These are phyloP conservation scores for Silvanus unidentatus DNA, from an alignment of 2,888 invertebrate species.

Conservation along the genomic window DNA sequence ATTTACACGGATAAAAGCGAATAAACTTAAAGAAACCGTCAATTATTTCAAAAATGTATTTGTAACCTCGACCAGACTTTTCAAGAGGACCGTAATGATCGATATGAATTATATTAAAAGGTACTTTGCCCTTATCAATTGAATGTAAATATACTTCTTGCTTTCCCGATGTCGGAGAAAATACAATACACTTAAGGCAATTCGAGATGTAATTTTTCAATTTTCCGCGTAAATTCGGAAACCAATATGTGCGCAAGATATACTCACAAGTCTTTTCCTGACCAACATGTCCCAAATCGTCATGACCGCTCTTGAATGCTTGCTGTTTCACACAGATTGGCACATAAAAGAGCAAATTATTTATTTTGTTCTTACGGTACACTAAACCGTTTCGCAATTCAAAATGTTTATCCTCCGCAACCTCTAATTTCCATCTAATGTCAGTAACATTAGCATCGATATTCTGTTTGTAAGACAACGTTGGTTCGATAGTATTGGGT, in stretches of 20 bases:
- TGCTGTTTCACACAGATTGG: not conserved
- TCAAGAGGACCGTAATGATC: slow-evolving; percentile 8
- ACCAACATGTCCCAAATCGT: not conserved
- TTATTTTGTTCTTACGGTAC: slow-evolving; percentile 4
- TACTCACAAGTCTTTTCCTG: not conserved
- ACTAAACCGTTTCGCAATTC: slow-evolving; percentile 9
- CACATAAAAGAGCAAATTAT: slow-evolving; percentile 8
- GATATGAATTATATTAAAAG: slow-evolving; percentile 5
- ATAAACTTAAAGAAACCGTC: slow-evolving; percentile 7
- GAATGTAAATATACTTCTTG: slow-evolving; percentile 5
- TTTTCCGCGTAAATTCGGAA: not conserved
- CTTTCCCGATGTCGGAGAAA: slow-evolving; percentile 3
- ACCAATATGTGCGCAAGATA: slow-evolving; percentile 1
- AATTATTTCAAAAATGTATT: slow-evolving; percentile 8
- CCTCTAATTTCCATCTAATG: not conserved
- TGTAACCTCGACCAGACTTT: slow-evolving; percentile 3
- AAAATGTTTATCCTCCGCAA: slow-evolving; percentile 6
- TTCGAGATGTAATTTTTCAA: not conserved
- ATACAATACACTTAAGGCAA: slow-evolving; percentile 6
- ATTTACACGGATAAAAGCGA: slow-evolving; percentile 4
- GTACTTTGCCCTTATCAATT: slow-evolving; percentile 3
- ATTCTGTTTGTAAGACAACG: not conserved
- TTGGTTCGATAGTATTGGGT: slow-evolving; percentile 3
- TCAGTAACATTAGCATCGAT: not conserved
- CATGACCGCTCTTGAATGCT: not conserved